A percentile compares a stretch with the other conserved stretches of the same genome.
These are phyloP conservation scores for Pterocles orientalis DNA, from an alignment of 2,113 vertebrate species.

Conservation along the genomic window DNA sequence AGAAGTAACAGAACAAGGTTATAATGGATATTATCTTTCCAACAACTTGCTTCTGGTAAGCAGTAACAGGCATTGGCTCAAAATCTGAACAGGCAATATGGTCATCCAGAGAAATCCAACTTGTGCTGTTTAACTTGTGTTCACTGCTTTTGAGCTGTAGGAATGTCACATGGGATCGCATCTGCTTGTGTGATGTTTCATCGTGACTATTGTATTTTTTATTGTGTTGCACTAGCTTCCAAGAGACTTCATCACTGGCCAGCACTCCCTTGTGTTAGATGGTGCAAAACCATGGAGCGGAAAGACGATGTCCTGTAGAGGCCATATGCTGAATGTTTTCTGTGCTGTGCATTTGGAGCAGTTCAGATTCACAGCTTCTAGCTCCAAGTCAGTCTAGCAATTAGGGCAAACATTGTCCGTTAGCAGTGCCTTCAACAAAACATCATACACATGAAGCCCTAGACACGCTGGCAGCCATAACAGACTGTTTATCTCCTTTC, in stretches of 20 bases:
- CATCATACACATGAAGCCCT: background rate
- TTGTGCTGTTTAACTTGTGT: background rate
- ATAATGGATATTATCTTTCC: background rate
- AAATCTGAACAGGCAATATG: background rate
- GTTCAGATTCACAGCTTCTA: background rate
- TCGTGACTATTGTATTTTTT: background rate
- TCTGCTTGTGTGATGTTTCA: background rate
- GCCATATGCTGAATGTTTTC: background rate
- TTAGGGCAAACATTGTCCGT: background rate
- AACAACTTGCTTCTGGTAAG: background rate
- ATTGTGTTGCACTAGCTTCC: background rate
- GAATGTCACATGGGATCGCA: background rate
- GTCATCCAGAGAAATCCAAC: background rate
- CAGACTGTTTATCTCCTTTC: background rate
- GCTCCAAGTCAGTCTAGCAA: background rate
- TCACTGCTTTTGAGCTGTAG: fast-evolving
- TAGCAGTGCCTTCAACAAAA: background rate
- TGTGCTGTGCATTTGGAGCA: background rate
- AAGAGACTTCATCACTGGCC: background rate
- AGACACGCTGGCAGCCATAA: background rate
- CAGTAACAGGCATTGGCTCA: background rate
- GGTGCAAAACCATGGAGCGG: background rate
- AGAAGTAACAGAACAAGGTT: background rate
- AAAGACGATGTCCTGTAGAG: background rate
- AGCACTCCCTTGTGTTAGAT: background rate